phyloP scores from a whole-genome alignment of 2,797 vertebrate genomes.

The Bovichtus diacanthus region DNA sequence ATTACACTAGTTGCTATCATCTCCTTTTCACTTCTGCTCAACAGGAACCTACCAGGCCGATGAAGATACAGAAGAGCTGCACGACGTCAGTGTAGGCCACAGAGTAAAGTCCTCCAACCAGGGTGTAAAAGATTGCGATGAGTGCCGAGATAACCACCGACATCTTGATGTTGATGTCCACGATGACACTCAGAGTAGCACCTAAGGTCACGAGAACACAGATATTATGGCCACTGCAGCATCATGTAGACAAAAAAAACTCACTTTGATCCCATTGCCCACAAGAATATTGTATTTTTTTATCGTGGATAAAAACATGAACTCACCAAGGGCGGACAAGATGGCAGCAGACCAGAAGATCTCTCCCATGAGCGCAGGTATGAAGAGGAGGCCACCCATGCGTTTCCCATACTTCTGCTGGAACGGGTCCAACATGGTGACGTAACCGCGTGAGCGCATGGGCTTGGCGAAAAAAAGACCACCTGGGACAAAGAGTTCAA shows the following conservation, averaged over 20 bases:
- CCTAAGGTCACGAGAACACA: slow-evolving; percentile 79
- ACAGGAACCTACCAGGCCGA: slow-evolving; percentile 91
- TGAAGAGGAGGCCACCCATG: slow-evolving; percentile 97
- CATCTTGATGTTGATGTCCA: slow-evolving; percentile 91
- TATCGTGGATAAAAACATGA: not conserved
- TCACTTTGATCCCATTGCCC: not conserved
- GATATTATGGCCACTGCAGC: not conserved
- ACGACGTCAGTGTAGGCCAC: slow-evolving; percentile 98
- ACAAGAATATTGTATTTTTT: not conserved
- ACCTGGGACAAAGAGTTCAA: slow-evolving; percentile 80
- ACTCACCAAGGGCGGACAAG: slow-evolving; percentile 95
- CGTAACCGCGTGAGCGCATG: slow-evolving; percentile 96
- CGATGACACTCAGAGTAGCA: slow-evolving; percentile 96
- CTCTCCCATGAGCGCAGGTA: slow-evolving; percentile 98
- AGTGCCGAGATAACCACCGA: slow-evolving; percentile 95
- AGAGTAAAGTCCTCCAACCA: slow-evolving; percentile 95
- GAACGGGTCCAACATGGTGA: slow-evolving; percentile 98
- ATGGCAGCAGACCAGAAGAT: slow-evolving; percentile 99
- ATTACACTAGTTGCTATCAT: not conserved
- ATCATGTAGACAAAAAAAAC: not conserved
- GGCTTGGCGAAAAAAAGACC: slow-evolving; percentile 98
- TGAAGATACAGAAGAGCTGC: slow-evolving; percentile 97
- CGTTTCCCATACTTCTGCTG: slow-evolving; percentile 97
- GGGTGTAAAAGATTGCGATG: slow-evolving; percentile 95
- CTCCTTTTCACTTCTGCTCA: not conserved